These are phyloP conservation scores for Pristionchus arcanus DNA, from an alignment of 2,888 invertebrate species.

Conservation along the genomic window DNA sequence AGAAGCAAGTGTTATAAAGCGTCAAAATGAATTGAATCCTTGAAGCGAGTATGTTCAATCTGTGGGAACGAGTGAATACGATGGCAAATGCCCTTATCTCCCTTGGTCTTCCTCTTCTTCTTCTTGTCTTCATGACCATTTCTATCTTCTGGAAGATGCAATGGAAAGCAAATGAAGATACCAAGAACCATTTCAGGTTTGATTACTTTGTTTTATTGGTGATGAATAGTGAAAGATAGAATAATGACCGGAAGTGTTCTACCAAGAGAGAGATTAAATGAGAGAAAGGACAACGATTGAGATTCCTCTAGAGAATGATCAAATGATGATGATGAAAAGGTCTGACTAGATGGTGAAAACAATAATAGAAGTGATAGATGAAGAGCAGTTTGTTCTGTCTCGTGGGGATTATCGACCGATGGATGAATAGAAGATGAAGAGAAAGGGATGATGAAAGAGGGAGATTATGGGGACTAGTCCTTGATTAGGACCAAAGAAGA, in stretches of 20 bases:
- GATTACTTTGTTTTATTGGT: not conserved
- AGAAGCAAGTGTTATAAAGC: not conserved
- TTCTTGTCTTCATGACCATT: slow-evolving; percentile 75
- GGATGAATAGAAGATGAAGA: not conserved
- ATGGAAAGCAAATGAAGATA: slow-evolving; percentile 1
- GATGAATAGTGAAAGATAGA: not conserved
- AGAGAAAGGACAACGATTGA: slow-evolving; percentile 8
- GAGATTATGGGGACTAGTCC: slow-evolving; percentile 24
- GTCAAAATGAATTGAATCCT: not conserved
- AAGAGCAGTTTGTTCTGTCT: not conserved
- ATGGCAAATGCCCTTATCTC: slow-evolving; percentile 72
- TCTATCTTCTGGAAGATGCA: slow-evolving; percentile 61
- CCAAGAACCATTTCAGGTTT: slow-evolving; percentile 36
- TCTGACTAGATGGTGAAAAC: not conserved
- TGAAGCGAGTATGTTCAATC: slow-evolving; percentile 67
- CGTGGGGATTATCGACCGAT: not conserved
- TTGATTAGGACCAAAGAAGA: not conserved
- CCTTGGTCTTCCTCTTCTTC: slow-evolving; percentile 73
- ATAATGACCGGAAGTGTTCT: not conserved
- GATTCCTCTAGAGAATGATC: not conserved
- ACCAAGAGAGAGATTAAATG: not conserved
- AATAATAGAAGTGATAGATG: not conserved
- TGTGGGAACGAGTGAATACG: slow-evolving; percentile 72
- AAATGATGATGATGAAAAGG: not conserved
- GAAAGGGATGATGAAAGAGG: not conserved